Conservation (phyloP, 1,140 invertebrate species). For the Marisa cornuarietis region DNA sequence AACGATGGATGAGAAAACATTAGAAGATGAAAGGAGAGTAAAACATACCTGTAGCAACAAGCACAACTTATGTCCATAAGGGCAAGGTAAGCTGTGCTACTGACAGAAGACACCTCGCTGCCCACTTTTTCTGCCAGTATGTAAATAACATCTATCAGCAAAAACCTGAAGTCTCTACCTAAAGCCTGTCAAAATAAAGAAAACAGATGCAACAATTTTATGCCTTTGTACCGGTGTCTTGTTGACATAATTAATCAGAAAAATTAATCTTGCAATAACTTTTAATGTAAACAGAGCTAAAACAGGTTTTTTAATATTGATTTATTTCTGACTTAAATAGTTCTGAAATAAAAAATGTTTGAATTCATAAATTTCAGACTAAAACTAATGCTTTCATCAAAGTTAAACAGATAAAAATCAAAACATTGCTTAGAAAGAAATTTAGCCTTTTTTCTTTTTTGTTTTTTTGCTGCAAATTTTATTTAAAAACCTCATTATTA, state of each 20-base stretch:
- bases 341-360: no score
- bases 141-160: conserved; percentile 52
- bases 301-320: no score
- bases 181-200: conserved; percentile 39
- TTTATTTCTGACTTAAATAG: no score
- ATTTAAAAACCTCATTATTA: no score
- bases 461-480: no score
- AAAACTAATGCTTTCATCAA: no score
- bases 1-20: background rate
- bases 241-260: no score
- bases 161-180: conserved; percentile 36
- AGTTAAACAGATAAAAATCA: no score
- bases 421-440: no score
- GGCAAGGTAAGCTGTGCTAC: conserved; percentile 52
- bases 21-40: background rate
- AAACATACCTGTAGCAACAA: conserved; percentile 47
- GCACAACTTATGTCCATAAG: conserved; percentile 43
- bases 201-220: background rate
- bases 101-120: conserved; percentile 50
- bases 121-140: conserved; percentile 60
- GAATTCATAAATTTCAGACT: no score
- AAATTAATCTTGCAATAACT: background rate
- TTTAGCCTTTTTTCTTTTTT: no score
- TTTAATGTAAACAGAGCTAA: background rate
- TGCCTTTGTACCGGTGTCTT: no score